phyloP scores from a whole-genome alignment of 2,113 vertebrate genomes.

The Stomatorhinus ivindoensis region DNA sequence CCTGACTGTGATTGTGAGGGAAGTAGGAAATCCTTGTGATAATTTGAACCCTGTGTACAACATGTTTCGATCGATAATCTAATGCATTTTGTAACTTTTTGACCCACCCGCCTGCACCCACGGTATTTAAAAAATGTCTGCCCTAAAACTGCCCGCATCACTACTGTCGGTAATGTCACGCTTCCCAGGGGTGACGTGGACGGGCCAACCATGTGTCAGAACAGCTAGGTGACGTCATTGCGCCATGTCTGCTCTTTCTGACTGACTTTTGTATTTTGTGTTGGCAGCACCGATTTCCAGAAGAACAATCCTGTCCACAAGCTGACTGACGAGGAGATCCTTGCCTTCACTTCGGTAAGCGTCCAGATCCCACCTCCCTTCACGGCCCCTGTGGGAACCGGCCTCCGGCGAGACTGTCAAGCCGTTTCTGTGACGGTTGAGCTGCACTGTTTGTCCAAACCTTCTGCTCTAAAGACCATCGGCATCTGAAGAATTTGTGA shows the following conservation, averaged over 20 bases:
- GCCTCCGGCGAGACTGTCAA: background rate
- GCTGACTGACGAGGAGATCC: constrained; percentile 83
- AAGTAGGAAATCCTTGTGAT: too few species aligned
- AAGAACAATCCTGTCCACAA: constrained; percentile 92
- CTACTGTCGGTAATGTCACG: background rate
- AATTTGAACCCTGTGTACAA: too few species aligned
- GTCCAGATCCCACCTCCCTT: background rate
- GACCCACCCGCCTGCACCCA: too few species aligned
- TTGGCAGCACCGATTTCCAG: constrained; percentile 78
- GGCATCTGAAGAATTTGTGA: constrained; percentile 24
- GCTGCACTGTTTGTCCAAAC: background rate
- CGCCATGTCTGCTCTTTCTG: background rate
- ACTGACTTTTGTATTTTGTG: constrained; percentile 23
- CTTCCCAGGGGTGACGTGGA: background rate
- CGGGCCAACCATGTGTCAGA: background rate
- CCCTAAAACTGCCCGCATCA: too few species aligned
- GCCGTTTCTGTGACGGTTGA: background rate
- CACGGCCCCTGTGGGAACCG: constrained; percentile 8
- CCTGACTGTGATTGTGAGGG: too few species aligned
- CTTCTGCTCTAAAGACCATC: background rate
- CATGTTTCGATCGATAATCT: too few species aligned
- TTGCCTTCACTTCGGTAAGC: constrained; percentile 88
- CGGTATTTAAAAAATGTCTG: too few species aligned
- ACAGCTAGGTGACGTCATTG: background rate
- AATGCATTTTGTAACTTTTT: too few species aligned